These are phyloP conservation scores for Bovichtus diacanthus DNA, from an alignment of 2,797 vertebrate genomes.

Conservation along the genomic window DNA sequence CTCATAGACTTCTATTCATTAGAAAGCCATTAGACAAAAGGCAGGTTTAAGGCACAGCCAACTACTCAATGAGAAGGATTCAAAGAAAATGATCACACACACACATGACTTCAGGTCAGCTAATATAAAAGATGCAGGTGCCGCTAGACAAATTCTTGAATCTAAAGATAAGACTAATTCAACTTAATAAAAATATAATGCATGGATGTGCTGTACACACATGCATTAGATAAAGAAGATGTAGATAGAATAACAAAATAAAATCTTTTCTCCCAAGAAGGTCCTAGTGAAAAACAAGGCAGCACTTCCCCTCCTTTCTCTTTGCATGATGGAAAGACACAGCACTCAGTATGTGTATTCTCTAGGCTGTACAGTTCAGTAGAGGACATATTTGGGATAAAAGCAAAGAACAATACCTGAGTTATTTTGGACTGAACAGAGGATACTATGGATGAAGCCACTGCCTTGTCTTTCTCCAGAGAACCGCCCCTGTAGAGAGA, in stretches of 20 bases:
- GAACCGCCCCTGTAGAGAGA: slow-evolving; percentile 88
- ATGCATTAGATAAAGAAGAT: neutral
- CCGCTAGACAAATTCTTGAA: neutral
- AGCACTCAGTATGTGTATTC: slow-evolving; percentile 36
- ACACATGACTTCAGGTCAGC: neutral
- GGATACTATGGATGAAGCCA: slow-evolving; percentile 95
- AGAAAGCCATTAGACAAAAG: too few species aligned
- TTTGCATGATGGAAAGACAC: slow-evolving; percentile 38
- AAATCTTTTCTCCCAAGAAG: slow-evolving; percentile 6
- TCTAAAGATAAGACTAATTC: neutral
- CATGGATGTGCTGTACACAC: neutral
- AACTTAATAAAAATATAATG: neutral
- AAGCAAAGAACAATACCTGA: slow-evolving; percentile 89
- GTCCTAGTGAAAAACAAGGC: slow-evolving; percentile 16
- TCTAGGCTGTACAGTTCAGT: slow-evolving; percentile 28
- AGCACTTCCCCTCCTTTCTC: slow-evolving; percentile 30
- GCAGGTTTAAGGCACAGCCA: too few species aligned
- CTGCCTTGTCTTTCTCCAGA: slow-evolving; percentile 95
- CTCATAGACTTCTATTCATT: too few species aligned
- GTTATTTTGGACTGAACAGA: slow-evolving; percentile 99
- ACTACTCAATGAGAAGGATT: neutral
- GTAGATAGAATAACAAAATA: neutral
- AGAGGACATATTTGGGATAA: slow-evolving; percentile 41
- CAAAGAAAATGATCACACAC: neutral
- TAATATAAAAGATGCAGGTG: neutral